These are phyloP conservation scores for Paradoxurus hermaphroditus DNA, from an alignment of 2,113 vertebrate species.

Conservation along the genomic window DNA sequence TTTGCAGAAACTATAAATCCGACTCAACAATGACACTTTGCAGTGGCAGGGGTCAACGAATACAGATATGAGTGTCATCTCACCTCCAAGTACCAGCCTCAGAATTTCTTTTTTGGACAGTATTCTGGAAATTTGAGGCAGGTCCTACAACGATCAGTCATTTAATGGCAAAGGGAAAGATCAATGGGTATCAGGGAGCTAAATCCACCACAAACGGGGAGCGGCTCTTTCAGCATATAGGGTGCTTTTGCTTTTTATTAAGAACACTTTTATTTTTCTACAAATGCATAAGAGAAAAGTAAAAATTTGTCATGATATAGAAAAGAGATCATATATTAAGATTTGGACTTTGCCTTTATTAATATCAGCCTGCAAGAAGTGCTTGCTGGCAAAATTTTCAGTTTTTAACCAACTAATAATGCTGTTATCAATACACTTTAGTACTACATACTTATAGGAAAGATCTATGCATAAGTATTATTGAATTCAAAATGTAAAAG, in stretches of 20 bases:
- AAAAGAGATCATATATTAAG: neutral
- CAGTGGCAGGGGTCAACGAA: neutral
- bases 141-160: rapidly evolving
- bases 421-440: neutral
- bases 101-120: neutral
- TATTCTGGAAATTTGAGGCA: neutral
- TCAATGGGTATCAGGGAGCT: rapidly evolving
- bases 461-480: neutral
- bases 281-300: neutral
- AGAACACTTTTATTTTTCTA: neutral
- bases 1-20: neutral
- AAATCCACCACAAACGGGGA: neutral
- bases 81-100: neutral
- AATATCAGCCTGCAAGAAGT: neutral
- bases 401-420: neutral
- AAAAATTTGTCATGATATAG: neutral
- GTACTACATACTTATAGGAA: neutral
- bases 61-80: neutral
- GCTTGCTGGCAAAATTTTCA: neutral
- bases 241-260: neutral
- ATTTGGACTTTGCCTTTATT: neutral
- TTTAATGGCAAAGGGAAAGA: neutral
- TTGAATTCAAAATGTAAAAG: constrained; percentile 2
- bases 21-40: neutral
- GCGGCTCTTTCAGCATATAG: neutral